Evolutionary conservation across 2,888 invertebrate species (phyloP).

Genomic region (Sphecodes monilicornis): DNA sequence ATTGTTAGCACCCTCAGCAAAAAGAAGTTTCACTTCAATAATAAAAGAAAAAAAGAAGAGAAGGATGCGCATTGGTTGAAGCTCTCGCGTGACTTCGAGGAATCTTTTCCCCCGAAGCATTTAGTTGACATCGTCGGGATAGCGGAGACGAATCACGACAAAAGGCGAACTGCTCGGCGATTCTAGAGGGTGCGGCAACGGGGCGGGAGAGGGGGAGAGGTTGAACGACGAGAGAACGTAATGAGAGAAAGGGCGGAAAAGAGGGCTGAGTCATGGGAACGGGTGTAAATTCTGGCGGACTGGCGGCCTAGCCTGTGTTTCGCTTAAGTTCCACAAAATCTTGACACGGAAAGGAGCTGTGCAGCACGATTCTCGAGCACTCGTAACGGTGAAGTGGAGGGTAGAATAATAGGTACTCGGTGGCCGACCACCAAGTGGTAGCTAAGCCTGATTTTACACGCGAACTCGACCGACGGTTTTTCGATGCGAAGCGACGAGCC

Average conservation of each 20-base stretch:
- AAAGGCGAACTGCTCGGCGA: not conserved
- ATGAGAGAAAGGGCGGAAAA: constrained; percentile 6
- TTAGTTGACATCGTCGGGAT: not conserved
- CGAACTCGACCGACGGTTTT: constrained; percentile 27
- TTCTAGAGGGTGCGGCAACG: not conserved
- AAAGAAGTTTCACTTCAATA: no score
- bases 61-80: not conserved
- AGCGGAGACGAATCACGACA: not conserved
- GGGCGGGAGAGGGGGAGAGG: not conserved
- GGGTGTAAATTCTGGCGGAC: constrained; percentile 37
- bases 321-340: constrained; percentile 53
- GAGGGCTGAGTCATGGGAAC: constrained; percentile 36
- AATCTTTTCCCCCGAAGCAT: not conserved
- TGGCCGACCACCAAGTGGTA: constrained; percentile 41
- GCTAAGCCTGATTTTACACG: constrained; percentile 48
- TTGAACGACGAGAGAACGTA: constrained; percentile 7
- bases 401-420: constrained; percentile 61
- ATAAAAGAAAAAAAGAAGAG: no score
- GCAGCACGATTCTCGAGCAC: constrained; percentile 58
- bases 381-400: constrained; percentile 47
- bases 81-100: not conserved
- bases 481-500: constrained; percentile 18
- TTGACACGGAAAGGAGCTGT: constrained; percentile 60
- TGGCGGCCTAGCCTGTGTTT: constrained; percentile 36
- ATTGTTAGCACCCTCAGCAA: no score